These are phyloP conservation scores for Glossosoma conforme DNA, from an alignment of 1,140 invertebrate species.

Conservation along the genomic window DNA sequence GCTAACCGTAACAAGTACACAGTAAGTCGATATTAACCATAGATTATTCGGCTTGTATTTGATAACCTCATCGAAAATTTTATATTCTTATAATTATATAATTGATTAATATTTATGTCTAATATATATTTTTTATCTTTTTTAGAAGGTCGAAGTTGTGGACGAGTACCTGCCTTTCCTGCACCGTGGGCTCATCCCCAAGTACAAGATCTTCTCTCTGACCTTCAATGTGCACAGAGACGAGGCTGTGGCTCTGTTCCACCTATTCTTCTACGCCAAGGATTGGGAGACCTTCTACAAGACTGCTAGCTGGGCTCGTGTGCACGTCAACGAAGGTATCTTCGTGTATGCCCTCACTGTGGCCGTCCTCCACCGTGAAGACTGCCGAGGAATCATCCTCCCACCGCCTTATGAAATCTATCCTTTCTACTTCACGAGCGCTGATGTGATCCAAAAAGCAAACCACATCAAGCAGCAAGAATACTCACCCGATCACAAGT, in stretches of 20 bases:
- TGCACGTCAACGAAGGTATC: conserved; percentile 55
- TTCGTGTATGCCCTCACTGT: conserved; percentile 56
- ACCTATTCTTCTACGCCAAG: conserved; percentile 51
- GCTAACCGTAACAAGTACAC: too few species aligned
- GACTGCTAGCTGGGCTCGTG: conserved; percentile 55
- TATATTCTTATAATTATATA: too few species aligned
- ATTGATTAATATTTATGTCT: too few species aligned
- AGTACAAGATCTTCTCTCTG: conserved; percentile 51
- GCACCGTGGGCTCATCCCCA: conserved; percentile 46
- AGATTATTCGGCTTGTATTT: too few species aligned
- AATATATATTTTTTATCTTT: too few species aligned
- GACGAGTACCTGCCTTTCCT: conserved; percentile 51
- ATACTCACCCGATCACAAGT: conserved; percentile 32
- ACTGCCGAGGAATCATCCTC: conserved; percentile 53
- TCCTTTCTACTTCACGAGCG: conserved; percentile 57
- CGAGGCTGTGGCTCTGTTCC: conserved; percentile 45
- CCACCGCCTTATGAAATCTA: conserved; percentile 60
- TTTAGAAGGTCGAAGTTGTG: conserved; percentile 46
- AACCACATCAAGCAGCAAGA: conserved; percentile 55
- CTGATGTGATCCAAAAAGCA: conserved; percentile 51
- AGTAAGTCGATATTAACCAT: too few species aligned
- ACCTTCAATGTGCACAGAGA: conserved; percentile 45
- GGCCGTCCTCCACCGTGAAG: conserved; percentile 54
- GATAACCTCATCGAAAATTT: too few species aligned
- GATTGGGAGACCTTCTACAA: conserved; percentile 60